A percentile compares a stretch with the other conserved stretches of the same genome.
Evolutionary conservation across 2,888 invertebrate species (phyloP).

Genomic region (Pachycephus smyrnensis): DNA sequence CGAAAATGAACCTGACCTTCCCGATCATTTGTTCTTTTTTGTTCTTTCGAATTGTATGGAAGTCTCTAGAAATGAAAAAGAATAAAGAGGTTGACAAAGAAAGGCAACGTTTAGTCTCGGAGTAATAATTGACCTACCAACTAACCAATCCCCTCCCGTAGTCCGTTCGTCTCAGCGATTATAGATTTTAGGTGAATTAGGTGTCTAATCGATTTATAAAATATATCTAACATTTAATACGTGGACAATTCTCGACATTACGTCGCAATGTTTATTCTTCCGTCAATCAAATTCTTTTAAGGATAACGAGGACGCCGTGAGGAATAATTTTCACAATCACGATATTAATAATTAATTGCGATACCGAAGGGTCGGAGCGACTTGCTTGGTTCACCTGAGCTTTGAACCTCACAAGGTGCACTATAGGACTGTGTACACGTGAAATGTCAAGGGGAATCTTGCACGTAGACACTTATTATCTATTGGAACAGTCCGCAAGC

Average conservation of each 20-base stretch:
- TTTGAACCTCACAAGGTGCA: slow-evolving; percentile 39
- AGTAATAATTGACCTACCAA: slow-evolving; percentile 2
- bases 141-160: neutral
- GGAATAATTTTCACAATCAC: no score
- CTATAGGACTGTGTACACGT: neutral
- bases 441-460: neutral
- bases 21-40: neutral
- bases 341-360: no score
- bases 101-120: neutral
- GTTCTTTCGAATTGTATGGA: neutral
- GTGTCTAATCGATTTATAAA: no score
- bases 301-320: no score
- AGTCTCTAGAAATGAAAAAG: no score
- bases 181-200: no score
- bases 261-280: slow-evolving; percentile 8
- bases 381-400: slow-evolving; percentile 47
- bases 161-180: no score
- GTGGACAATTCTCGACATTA: neutral
- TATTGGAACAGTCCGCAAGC: slow-evolving; percentile 5
- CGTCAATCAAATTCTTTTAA: no score
- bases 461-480: slow-evolving; percentile 15
- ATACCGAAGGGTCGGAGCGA: neutral
- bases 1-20: neutral
- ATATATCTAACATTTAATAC: no score
- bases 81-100: no score